A percentile compares a stretch with the other conserved stretches of the same genome.
These are phyloP conservation scores for Ciconia nigra DNA, from an alignment of 2,797 vertebrate genomes.

Conservation along the genomic window DNA sequence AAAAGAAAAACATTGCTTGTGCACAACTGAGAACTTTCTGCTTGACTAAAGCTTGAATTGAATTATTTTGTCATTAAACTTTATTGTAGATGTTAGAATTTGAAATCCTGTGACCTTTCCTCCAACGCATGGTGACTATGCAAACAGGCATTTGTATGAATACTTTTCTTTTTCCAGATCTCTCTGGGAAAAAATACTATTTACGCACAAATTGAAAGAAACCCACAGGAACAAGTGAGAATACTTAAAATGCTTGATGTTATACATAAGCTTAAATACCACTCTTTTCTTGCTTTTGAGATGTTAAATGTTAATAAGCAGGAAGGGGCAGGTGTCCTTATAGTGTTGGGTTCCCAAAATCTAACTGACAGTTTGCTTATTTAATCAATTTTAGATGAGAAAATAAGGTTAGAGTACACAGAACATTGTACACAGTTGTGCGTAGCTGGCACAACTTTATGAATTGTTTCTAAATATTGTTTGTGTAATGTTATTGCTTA, in stretches of 20 bases:
- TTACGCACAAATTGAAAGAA: neutral
- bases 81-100: neutral
- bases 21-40: neutral
- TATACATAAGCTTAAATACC: neutral
- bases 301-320: neutral
- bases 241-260: neutral
- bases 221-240: neutral
- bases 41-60: neutral
- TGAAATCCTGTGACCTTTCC: constrained; percentile 1
- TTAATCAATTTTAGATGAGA: neutral
- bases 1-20: neutral
- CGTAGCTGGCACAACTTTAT: neutral
- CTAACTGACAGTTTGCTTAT: neutral
- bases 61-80: neutral
- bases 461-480: neutral
- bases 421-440: too few relatives aligned
- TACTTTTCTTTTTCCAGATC: neutral
- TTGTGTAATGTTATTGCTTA: neutral
- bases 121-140: neutral
- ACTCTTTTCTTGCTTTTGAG: neutral
- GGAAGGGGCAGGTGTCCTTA: neutral
- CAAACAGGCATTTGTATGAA: neutral
- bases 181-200: neutral
- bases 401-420: neutral
- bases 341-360: neutral